Evolutionary conservation across 2,113 vertebrate genomes (phyloP).

Genomic region (Alaudala cheleensis): DNA sequence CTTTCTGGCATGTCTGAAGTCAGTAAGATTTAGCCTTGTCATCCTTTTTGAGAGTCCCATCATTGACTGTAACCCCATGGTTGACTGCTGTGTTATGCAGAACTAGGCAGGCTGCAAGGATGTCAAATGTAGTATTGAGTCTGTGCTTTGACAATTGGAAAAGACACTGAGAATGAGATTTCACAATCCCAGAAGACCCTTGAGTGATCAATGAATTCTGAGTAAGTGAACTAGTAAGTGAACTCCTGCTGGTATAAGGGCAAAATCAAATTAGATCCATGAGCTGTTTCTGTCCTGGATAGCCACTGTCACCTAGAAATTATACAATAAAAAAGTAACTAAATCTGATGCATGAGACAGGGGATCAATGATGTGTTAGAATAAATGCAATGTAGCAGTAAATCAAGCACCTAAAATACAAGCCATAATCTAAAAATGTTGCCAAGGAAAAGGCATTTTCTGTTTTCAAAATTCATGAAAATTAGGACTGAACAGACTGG

Average conservation of each 20-base stretch:
- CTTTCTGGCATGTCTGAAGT: constrained; percentile 21
- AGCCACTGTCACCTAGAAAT: constrained; percentile 27
- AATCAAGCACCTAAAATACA: constrained; percentile 31
- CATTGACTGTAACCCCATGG: constrained; percentile 33
- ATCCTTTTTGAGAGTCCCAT: constrained; percentile 33
- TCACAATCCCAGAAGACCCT: constrained; percentile 47
- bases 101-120: constrained; percentile 2
- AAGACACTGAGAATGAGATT: constrained; percentile 30
- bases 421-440: not conserved
- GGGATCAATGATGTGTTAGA: not conserved
- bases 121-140: constrained; percentile 2
- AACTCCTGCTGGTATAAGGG: constrained; percentile 49
- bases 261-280: constrained; percentile 57
- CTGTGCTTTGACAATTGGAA: constrained; percentile 48
- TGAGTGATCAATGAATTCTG: constrained; percentile 49
- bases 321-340: constrained; percentile 36
- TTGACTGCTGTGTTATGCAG: constrained; percentile 26
- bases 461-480: constrained; percentile 14
- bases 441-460: not conserved
- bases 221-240: constrained; percentile 54
- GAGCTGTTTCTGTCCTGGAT: constrained; percentile 32
- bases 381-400: constrained; percentile 53
- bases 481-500: not conserved
- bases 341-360: constrained; percentile 30
- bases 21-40: constrained; percentile 49